Percentiles rank a stretch among this genome's conserved stretches.
Conservation (phyloP, 1,140 invertebrate genomes). For the Telenomus remus region DNA sequence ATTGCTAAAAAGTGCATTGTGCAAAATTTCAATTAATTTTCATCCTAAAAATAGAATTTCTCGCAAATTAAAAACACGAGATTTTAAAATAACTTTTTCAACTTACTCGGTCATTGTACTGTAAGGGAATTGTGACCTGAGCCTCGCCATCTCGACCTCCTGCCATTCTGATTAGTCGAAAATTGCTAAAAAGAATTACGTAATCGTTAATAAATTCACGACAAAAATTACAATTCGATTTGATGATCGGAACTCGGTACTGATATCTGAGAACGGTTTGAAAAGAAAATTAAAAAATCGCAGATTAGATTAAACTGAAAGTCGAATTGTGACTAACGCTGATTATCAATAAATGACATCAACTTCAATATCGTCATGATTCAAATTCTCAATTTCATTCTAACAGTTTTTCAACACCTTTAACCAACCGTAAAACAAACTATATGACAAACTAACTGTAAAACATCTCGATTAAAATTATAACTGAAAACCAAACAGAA, state of each 20-base stretch:
- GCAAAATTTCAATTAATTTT: no score
- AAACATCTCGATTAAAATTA: no score
- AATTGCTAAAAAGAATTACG: constrained; percentile 62
- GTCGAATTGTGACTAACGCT: constrained; percentile 4
- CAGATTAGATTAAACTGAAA: constrained; percentile 8
- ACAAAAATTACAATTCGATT: constrained; percentile 3
- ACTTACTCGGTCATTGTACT: constrained; percentile 70
- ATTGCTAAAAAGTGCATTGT: constrained; percentile 70
- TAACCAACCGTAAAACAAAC: no score
- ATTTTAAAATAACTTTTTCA: no score
- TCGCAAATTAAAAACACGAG: no score
- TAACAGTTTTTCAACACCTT: no score
- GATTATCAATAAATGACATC: background rate
- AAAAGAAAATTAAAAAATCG: constrained; percentile 26
- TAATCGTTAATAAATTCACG: background rate
- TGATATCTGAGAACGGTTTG: background rate
- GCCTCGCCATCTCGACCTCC: constrained; percentile 66
- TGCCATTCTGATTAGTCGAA: constrained; percentile 70
- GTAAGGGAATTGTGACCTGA: constrained; percentile 69
- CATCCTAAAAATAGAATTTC: no score
- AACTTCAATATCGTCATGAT: background rate
- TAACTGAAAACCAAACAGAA: no score
- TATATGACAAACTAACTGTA: no score
- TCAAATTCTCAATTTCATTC: no score
- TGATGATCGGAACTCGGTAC: background rate